phyloP scores from a whole-genome alignment of 1,140 invertebrate genomes.

The Maconellicoccus hirsutus region DNA sequence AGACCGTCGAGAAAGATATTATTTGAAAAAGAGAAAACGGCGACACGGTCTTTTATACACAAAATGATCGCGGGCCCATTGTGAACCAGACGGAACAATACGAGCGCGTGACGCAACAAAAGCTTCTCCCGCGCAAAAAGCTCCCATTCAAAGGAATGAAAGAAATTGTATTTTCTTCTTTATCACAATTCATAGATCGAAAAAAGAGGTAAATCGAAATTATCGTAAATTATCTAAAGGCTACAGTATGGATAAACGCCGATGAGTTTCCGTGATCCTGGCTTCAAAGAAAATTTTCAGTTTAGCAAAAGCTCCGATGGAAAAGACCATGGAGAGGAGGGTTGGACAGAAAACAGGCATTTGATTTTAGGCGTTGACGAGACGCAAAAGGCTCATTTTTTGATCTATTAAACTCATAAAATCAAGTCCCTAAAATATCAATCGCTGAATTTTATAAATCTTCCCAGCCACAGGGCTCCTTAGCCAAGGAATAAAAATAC shows the following conservation, averaged over 20 bases:
- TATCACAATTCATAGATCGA: conserved; percentile 21
- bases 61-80: conserved; percentile 16
- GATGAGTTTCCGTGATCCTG: background rate
- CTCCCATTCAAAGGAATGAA: conserved; percentile 1
- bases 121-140: conserved; percentile 18
- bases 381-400: no score
- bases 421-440: no score
- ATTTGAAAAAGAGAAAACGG: conserved; percentile 20
- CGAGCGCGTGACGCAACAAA: conserved; percentile 19
- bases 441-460: no score
- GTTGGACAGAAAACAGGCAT: no score
- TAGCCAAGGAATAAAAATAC: no score
- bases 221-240: conserved; percentile 1
- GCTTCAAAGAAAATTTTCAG: no score
- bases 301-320: no score
- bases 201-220: conserved; percentile 19
- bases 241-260: conserved; percentile 10
- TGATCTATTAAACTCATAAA: no score
- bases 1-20: conserved; percentile 14
- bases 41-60: conserved; percentile 19
- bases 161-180: conserved; percentile 12
- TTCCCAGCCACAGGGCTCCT: no score
- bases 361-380: no score
- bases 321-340: no score
- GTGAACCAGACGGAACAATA: conserved; percentile 20